phyloP scores from a whole-genome alignment of 92 coral and sea anemone species.

The Zoanthus sociatus region DNA sequence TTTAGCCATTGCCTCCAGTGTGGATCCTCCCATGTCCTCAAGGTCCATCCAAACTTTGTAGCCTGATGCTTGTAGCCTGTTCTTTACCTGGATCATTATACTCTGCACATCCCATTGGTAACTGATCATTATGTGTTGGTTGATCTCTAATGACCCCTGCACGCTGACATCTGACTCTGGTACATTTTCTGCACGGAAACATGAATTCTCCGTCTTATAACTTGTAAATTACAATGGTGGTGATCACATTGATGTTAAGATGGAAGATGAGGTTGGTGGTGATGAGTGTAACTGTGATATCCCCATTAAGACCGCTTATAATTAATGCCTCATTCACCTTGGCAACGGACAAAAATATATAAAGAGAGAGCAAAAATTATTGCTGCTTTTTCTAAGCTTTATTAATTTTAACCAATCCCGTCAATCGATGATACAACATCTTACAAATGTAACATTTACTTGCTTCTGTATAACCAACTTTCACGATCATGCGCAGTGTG shows the following conservation, averaged over 20 bases:
- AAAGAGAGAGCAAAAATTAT: too few relatives aligned
- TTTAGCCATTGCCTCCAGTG: conserved; percentile 85
- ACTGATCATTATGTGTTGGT: conserved; percentile 83
- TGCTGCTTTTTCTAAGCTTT: too few relatives aligned
- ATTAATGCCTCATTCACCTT: too few relatives aligned
- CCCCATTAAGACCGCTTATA: too few relatives aligned
- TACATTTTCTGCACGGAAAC: neutral
- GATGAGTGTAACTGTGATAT: neutral
- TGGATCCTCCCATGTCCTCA: conserved; percentile 90
- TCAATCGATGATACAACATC: too few relatives aligned
- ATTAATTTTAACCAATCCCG: too few relatives aligned
- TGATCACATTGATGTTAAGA: neutral
- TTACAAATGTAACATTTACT: too few relatives aligned
- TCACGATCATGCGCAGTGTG: too few relatives aligned
- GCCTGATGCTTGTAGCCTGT: conserved; percentile 75
- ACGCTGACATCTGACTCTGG: neutral
- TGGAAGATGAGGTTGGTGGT: neutral
- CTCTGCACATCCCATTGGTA: conserved; percentile 90
- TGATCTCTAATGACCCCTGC: neutral
- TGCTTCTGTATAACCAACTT: too few relatives aligned
- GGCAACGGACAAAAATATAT: too few relatives aligned
- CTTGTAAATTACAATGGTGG: neutral
- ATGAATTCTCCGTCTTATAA: neutral
- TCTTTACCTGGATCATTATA: conserved; percentile 69
- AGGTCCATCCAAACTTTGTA: conserved; percentile 90